Percentiles rank a stretch among this genome's conserved stretches.
phyloP scores from a whole-genome alignment of 37 sponge, comb jelly and placozoan genomes.

The Beroe forskalii region DNA sequence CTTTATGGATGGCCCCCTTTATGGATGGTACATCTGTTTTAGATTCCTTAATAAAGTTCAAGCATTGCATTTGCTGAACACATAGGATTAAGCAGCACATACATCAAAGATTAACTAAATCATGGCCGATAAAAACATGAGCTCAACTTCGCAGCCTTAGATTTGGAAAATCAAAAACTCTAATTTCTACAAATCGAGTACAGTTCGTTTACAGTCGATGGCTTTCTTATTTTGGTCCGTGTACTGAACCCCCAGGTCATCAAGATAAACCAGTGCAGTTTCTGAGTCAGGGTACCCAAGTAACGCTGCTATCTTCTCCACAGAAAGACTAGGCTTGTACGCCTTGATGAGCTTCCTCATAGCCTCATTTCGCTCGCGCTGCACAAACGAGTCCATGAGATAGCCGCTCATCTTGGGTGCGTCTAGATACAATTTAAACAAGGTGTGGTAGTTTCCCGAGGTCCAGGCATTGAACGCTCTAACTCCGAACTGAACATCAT shows the following conservation, averaged over 20 bases:
- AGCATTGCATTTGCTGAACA: no score
- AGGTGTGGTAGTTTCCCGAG: conserved; percentile 76
- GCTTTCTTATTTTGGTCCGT: not conserved
- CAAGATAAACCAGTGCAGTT: conserved; percentile 36
- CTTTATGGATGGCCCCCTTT: no score
- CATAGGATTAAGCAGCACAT: no score
- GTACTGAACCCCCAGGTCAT: conserved; percentile 38
- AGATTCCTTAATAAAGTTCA: no score
- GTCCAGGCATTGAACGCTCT: conserved; percentile 79
- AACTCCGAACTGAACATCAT: conserved; percentile 82
- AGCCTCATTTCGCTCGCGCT: conserved; percentile 80
- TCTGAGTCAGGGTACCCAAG: conserved; percentile 28
- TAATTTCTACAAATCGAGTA: not conserved
- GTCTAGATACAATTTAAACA: conserved; percentile 80
- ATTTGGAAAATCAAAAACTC: no score
- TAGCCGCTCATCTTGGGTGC: conserved; percentile 79
- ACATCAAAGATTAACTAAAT: no score
- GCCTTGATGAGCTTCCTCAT: conserved; percentile 80
- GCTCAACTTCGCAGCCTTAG: no score
- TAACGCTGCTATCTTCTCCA: not conserved
- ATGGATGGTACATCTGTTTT: no score
- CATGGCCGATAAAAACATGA: no score
- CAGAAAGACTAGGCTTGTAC: conserved; percentile 67
- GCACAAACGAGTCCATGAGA: conserved; percentile 86
- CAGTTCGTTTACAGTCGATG: conserved; percentile 5